A percentile compares a stretch with the other conserved stretches of the same genome.
Conservation (phyloP, 2,113 vertebrate species). For the Lucifuga dentata region DNA sequence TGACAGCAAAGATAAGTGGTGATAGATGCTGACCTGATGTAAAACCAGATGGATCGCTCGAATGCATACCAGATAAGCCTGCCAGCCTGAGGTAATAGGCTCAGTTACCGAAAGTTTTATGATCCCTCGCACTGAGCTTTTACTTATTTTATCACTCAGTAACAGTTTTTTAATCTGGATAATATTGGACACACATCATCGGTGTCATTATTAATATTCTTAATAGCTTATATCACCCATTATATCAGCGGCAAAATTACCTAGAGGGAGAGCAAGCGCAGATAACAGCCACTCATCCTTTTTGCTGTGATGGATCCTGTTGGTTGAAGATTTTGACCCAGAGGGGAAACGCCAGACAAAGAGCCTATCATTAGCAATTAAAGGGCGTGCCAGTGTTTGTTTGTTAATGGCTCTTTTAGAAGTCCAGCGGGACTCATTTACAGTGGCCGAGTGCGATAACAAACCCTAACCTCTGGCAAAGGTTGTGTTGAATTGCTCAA, state of each 20-base stretch:
- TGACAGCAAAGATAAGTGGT: constrained; percentile 72
- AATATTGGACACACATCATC: constrained; percentile 26
- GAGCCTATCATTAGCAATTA: constrained; percentile 82
- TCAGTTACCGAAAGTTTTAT: constrained; percentile 39
- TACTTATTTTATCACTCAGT: constrained; percentile 30
- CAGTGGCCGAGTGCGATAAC: constrained; percentile 76
- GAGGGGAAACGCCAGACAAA: constrained; percentile 72
- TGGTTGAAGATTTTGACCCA: constrained; percentile 65
- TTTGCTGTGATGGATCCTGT: constrained; percentile 52
- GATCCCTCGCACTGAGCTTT: constrained; percentile 31
- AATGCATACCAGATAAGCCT: constrained; percentile 62
- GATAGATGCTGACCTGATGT: constrained; percentile 69
- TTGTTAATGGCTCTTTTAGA: constrained; percentile 82
- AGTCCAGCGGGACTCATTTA: constrained; percentile 78
- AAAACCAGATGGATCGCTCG: constrained; percentile 66
- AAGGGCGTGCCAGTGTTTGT: constrained; percentile 79
- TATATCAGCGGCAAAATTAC: constrained; percentile 20
- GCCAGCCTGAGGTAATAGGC: constrained; percentile 59
- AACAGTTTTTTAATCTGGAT: constrained; percentile 21
- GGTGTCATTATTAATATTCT: constrained; percentile 22
- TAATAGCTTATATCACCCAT: constrained; percentile 32
- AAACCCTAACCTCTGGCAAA: constrained; percentile 67
- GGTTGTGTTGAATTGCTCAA: constrained; percentile 62
- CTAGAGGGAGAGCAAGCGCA: constrained; percentile 44
- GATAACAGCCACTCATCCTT: constrained; percentile 39